Evolutionary conservation across 1,140 invertebrate species (phyloP), one percentile per base, ranked within the genome.

Genomic region (Penaeus chinensis): DNA sequence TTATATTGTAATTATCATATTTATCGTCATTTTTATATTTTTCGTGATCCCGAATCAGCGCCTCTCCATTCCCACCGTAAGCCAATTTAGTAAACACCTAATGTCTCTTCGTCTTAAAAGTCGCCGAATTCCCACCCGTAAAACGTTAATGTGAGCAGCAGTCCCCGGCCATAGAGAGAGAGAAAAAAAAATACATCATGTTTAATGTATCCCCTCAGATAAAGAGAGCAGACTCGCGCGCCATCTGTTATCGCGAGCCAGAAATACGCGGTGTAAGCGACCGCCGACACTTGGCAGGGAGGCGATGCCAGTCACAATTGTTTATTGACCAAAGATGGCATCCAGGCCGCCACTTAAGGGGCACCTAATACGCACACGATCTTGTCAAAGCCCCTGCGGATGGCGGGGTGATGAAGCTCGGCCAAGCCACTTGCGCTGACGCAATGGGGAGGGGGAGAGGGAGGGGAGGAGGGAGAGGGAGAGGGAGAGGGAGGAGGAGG

Each of bases 241-340:
- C 63, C 71, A 84, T 84, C 77, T 84, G 83, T 84, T 84, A 84
- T 84, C 83, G 20, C 37, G 62, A 22, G 83, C 54, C 83, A 27
- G 83, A 84, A 84, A 84, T 77, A 84, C 83, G 32, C 71, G 47
- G 77, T 22, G 32, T 27, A 42, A 37, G 71, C 54, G n/a, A 63
- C 32, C 54, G 47, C 4, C 74, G n/a, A 27, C 71, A 62, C 74
- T 84, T 84, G 83, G 83, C 83, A 84, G 65, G 22, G 71, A 19
- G 54, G 54, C 77, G 71, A 47, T 61, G 32, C 69, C 71, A 32
- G 54, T 62, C 54, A 42, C 54, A 84, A 16, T 54, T 62, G 42
- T 54, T 62, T 77, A 63, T 63, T 78, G 83, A 84, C 54, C 71
- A 74, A 77, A 84, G 83, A 84, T 62, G 83, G 65, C 63, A 63